Evolutionary conservation across 2,888 invertebrate genomes (phyloP).

Genomic region (Hoplodrina blanda): DNA sequence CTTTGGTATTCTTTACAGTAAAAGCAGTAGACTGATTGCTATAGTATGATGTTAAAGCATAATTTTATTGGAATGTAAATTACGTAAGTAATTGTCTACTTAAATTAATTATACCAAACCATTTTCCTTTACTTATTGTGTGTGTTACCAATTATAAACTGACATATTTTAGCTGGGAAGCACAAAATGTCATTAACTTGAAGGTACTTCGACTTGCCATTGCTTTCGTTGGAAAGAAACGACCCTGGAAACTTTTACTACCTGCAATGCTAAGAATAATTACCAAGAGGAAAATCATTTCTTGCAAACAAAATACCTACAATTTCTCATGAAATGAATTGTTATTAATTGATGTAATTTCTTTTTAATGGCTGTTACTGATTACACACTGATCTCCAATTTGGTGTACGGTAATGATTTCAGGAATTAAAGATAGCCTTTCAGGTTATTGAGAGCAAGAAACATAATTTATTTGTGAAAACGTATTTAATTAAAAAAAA

Average conservation of each 20-base stretch:
- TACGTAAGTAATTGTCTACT: conserved; percentile 14
- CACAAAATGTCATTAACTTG: conserved; percentile 52
- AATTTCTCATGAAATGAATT: conserved; percentile 47
- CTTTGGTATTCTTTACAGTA: neutral
- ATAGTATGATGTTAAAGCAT: neutral
- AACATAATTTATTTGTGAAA: neutral
- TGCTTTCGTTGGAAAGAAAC: conserved; percentile 57
- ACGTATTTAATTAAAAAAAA: neutral
- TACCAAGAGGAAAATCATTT: conserved; percentile 55
- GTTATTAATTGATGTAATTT: conserved; percentile 56
- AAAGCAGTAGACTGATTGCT: neutral
- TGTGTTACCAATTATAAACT: conserved; percentile 21
- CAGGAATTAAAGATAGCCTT: conserved; percentile 27
- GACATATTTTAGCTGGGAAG: conserved; percentile 45
- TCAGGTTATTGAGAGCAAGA: conserved; percentile 9
- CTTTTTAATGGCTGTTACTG: conserved; percentile 55
- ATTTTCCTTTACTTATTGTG: conserved; percentile 15
- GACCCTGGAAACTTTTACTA: conserved; percentile 63
- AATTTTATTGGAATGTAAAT: conserved; percentile 10
- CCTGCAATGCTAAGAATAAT: conserved; percentile 59
- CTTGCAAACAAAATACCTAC: conserved; percentile 43
- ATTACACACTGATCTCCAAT: conserved; percentile 39
- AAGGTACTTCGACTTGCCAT: conserved; percentile 56
- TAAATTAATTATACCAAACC: conserved; percentile 22
- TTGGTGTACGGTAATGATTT: conserved; percentile 21